phyloP scores from a whole-genome alignment of 2,797 vertebrate species.

The Adrianichthys oophorus region DNA sequence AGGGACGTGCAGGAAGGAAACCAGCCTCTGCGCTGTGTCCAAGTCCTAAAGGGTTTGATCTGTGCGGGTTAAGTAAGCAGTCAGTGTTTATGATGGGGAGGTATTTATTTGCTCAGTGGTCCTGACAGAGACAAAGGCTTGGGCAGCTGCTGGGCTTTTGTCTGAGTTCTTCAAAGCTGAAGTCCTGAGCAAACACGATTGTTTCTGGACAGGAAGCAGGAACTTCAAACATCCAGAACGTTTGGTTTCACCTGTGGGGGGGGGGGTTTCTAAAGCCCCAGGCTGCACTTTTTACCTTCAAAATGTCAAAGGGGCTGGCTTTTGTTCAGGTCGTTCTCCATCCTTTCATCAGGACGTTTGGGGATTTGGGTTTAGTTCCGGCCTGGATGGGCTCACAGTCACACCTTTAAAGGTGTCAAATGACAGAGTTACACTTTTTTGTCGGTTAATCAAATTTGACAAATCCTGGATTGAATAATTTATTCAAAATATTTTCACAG shows the following conservation, averaged over 20 bases:
- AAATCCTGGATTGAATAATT: no score
- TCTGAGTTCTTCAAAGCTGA: conserved; percentile 71
- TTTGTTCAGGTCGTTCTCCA: no score
- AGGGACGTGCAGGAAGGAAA: neutral
- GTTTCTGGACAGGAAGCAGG: conserved; percentile 58
- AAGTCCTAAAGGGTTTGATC: neutral
- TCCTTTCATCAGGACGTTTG: no score
- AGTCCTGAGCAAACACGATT: conserved; percentile 70
- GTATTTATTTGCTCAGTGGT: conserved; percentile 65
- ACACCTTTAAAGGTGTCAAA: no score
- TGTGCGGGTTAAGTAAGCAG: neutral
- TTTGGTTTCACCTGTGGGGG: conserved; percentile 26
- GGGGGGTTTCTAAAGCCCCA: no score
- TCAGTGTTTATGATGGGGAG: conserved; percentile 46
- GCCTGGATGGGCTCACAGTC: no score
- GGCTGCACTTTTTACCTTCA: no score
- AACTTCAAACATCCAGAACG: conserved; percentile 43
- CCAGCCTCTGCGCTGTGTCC: neutral
- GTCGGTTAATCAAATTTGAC: no score
- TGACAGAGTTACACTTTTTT: no score
- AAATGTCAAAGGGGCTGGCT: no score
- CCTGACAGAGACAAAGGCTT: conserved; percentile 71
- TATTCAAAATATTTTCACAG: no score
- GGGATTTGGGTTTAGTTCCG: no score
- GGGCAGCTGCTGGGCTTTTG: conserved; percentile 71